A percentile compares a stretch with the other conserved stretches of the same genome.
phyloP scores from a whole-genome alignment of 2,888 invertebrate genomes.

The Pachymerium ferrugineum region DNA sequence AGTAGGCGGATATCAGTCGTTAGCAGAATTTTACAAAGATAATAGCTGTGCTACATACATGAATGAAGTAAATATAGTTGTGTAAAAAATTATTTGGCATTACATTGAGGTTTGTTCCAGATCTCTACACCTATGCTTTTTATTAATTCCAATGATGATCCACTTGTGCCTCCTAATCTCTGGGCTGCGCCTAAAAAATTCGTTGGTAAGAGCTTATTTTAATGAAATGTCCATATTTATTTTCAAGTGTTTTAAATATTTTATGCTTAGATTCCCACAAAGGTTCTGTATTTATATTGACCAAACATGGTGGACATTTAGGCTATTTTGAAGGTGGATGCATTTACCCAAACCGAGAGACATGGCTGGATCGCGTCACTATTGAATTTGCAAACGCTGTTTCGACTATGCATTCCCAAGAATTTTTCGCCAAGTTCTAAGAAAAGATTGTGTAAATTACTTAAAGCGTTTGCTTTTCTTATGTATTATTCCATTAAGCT shows the following conservation, averaged over 20 bases:
- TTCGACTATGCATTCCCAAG: conserved; percentile 27
- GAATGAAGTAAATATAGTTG: conserved; percentile 51
- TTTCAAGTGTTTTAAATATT: background rate
- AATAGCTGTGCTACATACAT: conserved; percentile 77
- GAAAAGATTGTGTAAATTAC: too few relatives aligned
- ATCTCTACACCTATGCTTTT: conserved; percentile 82
- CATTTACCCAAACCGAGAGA: conserved; percentile 79
- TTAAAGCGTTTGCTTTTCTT: too few relatives aligned
- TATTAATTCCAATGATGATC: conserved; percentile 86
- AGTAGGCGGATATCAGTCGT: conserved; percentile 69
- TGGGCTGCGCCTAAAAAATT: conserved; percentile 65
- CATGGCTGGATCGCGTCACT: conserved; percentile 87
- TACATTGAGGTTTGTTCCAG: conserved; percentile 40
- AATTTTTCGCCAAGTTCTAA: background rate
- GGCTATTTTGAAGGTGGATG: conserved; percentile 90
- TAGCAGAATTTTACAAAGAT: conserved; percentile 75
- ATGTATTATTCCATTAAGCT: background rate
- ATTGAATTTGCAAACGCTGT: conserved; percentile 63
- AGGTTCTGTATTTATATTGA: conserved; percentile 67
- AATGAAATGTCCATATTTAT: background rate
- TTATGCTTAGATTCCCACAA: conserved; percentile 56
- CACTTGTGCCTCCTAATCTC: conserved; percentile 75
- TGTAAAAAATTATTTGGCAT: background rate
- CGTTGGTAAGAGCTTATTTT: conserved; percentile 56
- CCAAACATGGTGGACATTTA: conserved; percentile 88